Percentiles rank a stretch among this genome's conserved stretches.
Evolutionary conservation across 35 echinoderm and acorn worm species (phyloP).

Genomic region (Patiria miniata): DNA sequence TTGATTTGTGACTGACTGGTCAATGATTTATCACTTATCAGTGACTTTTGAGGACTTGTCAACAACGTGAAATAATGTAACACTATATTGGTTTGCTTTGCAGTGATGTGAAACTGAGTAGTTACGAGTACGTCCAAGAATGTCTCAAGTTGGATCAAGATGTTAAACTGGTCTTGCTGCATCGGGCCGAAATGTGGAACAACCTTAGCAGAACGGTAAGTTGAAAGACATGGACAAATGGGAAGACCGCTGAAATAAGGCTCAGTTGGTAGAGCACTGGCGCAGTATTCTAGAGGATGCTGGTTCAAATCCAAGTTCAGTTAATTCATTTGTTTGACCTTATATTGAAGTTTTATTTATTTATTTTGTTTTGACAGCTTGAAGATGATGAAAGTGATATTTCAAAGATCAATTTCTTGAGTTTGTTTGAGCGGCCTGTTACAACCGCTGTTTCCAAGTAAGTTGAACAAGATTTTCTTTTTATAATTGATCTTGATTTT

Average conservation of each 20-base stretch:
- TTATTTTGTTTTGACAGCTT: background rate
- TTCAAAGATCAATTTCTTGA: conserved; percentile 58
- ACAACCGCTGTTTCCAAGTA: conserved; percentile 87
- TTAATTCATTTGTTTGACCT: no score
- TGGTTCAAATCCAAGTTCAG: no score
- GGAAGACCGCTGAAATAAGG: no score
- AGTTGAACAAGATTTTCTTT: conserved; percentile 20
- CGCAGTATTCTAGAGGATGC: no score
- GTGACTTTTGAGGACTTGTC: no score
- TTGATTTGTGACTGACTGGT: no score
- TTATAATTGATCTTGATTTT: no score
- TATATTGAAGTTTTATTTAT: background rate
- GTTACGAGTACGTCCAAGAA: conserved; percentile 93
- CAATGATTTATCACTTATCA: no score
- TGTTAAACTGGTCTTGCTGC: conserved; percentile 67
- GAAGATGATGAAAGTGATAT: conserved; percentile 84
- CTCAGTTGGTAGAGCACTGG: no score
- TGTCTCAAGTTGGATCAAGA: conserved; percentile 90
- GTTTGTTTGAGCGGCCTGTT: conserved; percentile 78
- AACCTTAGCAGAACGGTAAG: conserved; percentile 79
- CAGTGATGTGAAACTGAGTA: conserved; percentile 74
- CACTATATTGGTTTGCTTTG: background rate
- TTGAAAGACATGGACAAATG: no score
- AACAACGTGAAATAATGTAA: background rate
- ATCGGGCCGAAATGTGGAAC: conserved; percentile 48